These are phyloP conservation scores for Caenorhabditis macrosperma DNA, from an alignment of 2,888 invertebrate genomes.

Conservation along the genomic window DNA sequence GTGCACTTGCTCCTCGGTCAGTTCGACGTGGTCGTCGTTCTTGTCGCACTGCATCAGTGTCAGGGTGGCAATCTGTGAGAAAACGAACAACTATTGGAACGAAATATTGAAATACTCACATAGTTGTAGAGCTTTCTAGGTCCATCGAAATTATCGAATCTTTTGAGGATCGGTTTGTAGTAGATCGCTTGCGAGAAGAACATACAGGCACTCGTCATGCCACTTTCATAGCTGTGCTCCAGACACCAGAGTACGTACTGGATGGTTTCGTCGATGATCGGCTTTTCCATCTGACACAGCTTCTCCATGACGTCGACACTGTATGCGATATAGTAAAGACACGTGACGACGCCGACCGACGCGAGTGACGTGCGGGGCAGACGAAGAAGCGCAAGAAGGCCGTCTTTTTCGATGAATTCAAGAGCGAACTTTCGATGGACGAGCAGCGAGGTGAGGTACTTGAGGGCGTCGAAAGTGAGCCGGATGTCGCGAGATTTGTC, in stretches of 20 bases:
- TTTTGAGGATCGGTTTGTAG: conserved; percentile 92
- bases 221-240: conserved; percentile 96
- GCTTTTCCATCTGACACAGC: conserved; percentile 87
- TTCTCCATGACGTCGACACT: conserved; percentile 98
- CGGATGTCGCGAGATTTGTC: conserved; percentile 91
- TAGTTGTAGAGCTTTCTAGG: conserved; percentile 94
- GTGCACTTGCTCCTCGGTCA: conserved; percentile 91
- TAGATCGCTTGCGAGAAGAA: conserved; percentile 89
- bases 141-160: conserved; percentile 96
- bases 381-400: conserved; percentile 89
- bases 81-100: too few relatives aligned
- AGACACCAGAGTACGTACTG: conserved; percentile 93
- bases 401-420: conserved; percentile 92
- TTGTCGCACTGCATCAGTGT: conserved; percentile 87
- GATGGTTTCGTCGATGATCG: conserved; percentile 75
- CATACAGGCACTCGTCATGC: conserved; percentile 97
- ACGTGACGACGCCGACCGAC: conserved; percentile 92
- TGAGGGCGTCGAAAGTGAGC: conserved; percentile 95
- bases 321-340: conserved; percentile 94
- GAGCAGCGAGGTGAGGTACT: conserved; percentile 91
- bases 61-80: conserved; percentile 87
- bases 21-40: conserved; percentile 82
- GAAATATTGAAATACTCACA: conserved; percentile 82
- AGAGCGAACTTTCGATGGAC: conserved; percentile 98
- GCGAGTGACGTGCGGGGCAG: conserved; percentile 83